Evolutionary conservation across 1,140 invertebrate genomes (phyloP), one percentile per base, ranked within the genome.

Genomic region (Tribolium madens): DNA sequence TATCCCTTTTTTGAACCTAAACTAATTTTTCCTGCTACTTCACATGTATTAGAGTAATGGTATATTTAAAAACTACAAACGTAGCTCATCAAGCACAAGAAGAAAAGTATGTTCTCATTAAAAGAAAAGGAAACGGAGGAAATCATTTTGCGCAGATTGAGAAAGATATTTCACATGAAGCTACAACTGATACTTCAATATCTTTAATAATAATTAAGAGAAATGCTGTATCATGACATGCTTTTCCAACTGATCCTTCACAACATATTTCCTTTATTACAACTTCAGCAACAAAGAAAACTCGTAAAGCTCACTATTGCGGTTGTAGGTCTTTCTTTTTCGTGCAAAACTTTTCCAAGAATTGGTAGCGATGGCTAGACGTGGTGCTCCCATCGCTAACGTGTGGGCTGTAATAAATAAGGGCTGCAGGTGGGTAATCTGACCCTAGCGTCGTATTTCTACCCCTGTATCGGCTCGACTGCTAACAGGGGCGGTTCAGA

Each of bases 401-500:
- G 57, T 64, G 57, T 64, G 26, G 57, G 57, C 21, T 26, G 57
- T 64, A 64, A 64, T 64, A 64, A 64, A 64, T 64, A 64, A 64
- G 57, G 57, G 26, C 12, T 64, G 57, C 57, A 64, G 57, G 57
- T 64, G 57, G 57, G 57, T 64, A 64, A 64, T 64, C 57, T 64
- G 57, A 64, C 57, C 57, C 57, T 33, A 10, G 26, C 57, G 57
- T 64, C 57, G 57, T 64, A 64, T 64, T 64, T 64, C 57, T 14
- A 64, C 57, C 57, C 21, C 57, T 64, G 57, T 64, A 64, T 64
- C 57, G 57, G 57, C 26, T 64, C 57, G 57, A 13, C 26, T 64
- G 57, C 57, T 64, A 64, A 64, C 57, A 64, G 57, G 57, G 57
- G 57, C 57, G 57, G 52, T 42, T 64, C 57, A 64, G 57, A 64